Evolutionary conservation across 2,113 vertebrate genomes (phyloP).

Genomic region (Podarcis muralis): DNA sequence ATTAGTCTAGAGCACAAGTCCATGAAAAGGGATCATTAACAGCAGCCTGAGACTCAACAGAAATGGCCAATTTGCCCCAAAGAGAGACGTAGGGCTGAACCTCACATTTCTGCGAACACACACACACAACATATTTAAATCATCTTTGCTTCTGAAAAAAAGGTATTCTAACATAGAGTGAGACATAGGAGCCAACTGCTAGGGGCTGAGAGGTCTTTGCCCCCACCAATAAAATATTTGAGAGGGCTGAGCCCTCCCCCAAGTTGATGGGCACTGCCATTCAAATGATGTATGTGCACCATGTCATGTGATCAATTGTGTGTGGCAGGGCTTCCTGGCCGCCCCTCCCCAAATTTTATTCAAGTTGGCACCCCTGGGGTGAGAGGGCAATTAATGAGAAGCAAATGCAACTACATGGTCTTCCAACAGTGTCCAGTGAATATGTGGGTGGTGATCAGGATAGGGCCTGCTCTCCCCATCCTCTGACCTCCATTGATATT

Average conservation of each 20-base stretch:
- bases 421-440: background rate
- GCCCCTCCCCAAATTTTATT: too few species aligned
- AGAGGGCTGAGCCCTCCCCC: too few species aligned
- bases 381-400: background rate
- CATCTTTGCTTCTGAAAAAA: slow-evolving; percentile 31
- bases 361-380: background rate
- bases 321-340: too few species aligned
- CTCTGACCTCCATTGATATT: background rate
- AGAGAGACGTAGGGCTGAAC: background rate
- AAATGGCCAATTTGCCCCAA: slow-evolving; percentile 53
- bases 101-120: background rate
- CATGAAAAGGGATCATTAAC: slow-evolving; percentile 39
- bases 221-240: too few species aligned
- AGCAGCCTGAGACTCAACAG: slow-evolving; percentile 32
- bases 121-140: background rate
- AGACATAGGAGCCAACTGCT: too few species aligned
- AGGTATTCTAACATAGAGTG: background rate
- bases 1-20: slow-evolving; percentile 25
- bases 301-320: too few species aligned
- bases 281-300: too few species aligned
- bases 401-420: background rate
- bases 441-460: background rate
- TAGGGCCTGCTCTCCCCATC: background rate
- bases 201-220: too few species aligned
- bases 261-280: too few species aligned